Evolutionary conservation across 1,140 invertebrate genomes (phyloP), one percentile per base, ranked within the genome.

Genomic region (Conus betulinus): DNA sequence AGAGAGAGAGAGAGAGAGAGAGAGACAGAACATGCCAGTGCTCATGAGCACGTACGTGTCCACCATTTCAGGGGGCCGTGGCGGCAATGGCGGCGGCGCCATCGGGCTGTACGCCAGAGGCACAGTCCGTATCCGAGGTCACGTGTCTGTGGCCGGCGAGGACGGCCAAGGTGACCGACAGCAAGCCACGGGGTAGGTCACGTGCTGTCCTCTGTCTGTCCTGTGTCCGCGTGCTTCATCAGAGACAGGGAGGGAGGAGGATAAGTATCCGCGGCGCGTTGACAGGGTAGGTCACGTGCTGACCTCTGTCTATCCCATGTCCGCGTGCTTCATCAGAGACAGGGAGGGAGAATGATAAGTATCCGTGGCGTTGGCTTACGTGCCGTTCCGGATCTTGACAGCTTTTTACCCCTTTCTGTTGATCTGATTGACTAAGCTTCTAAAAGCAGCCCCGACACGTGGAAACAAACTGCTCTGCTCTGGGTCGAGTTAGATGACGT

Each of bases 1-100:
- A 60, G 57, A 60, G 57, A 60, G 57, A 60, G 57, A 60, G 57
- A 60, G 78, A 81, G 27, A 81, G 5, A 52, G 6, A 81, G 78
- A 17, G 78, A 39, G 52, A 52, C 13, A 60, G 57, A 60, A 17
- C 7, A 17, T 10, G 57, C 57, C 8, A 60, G 52, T 3, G 27
- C 8, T 13, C 17, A 2, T 15, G 5, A 39, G 52, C 15, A 2
- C 27, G 27, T 25, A n/a, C n/a, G 52, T 55, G 51, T 53, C 1
- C 17, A 4, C 53, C 39, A 23, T 53, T 39, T 25, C 88, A 93
- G 92, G 93, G 84, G 92, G 92, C 5, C 79, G 71, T 13, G 92
- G 93, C 5, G 93, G 93, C 10, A 92, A 91, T 89, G 93, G 93
- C 0, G 93, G 93, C 39, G 93, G 90, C 1, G 87, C 88, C 6